Evolutionary conservation across 2,888 invertebrate species (phyloP), one percentile per base, ranked within the genome.

Genomic region (Mythimna vitellina): DNA sequence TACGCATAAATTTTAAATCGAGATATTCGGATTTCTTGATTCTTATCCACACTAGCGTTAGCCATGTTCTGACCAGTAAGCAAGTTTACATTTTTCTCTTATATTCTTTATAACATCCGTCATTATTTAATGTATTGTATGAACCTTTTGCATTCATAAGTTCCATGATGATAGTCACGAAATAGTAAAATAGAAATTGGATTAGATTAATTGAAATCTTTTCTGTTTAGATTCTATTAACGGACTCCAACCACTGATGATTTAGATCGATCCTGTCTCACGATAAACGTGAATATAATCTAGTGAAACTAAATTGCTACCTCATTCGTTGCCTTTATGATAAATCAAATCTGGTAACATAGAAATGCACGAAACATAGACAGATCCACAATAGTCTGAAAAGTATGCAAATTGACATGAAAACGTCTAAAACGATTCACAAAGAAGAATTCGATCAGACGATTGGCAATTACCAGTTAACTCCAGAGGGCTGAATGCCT

Each of bases 401-500:
- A 57, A 80, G 56, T 68, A 17, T 25, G n/a, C 32, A 62, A 53
- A 54, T 49, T 10, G 46, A 29, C 66, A 65, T 32, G 65, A 72
- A 54, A 66, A 64, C 29, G 1, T 20, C 29, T 9, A 51, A 62
- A 58, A 35, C 25, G 10, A 0, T 12, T 2, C 0, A 57, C 42
- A 76, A 70, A 61, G 35, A 64, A 62, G 8, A 63, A 53, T 71
- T 51, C 49, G 3, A 58, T 57, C 51, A 56, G 53, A 60, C 29
- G 61, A 77, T 77, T 68, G 62, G 4, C 65, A 82, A 77, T 81
- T 68, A 79, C 35, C 7, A 60, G 57, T 20, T 5, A 29, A 17
- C 57, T 14, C 38, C 17, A 35, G 67, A 63, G 46, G 38, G 54
- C 66, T 67, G 64, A 67, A 70, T 57, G 78, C 57, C 35, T 68